Conservation (phyloP, 2,113 vertebrate species). For the Cyphomyrus plagiostoma region DNA sequence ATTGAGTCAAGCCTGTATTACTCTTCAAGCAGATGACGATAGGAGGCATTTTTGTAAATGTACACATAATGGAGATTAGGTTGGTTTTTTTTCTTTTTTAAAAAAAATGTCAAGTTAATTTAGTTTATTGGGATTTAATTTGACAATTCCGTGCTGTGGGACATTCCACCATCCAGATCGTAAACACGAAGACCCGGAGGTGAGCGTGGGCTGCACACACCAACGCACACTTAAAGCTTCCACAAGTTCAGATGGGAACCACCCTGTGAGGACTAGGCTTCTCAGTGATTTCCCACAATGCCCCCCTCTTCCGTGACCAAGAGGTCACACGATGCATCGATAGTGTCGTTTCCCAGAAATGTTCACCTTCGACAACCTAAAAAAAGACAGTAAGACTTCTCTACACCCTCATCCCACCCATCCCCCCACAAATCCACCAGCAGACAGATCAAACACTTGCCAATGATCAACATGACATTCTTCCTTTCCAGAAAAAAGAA, state of each 20-base stretch:
- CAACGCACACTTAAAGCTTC: not conserved
- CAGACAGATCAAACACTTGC: slow-evolving; percentile 45
- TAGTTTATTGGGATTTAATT: not conserved
- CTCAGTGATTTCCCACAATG: not conserved
- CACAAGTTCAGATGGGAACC: not conserved
- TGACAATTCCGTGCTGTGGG: not conserved
- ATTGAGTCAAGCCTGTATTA: not conserved
- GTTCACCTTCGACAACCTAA: not conserved
- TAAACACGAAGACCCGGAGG: not conserved
- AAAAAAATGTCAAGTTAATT: not conserved
- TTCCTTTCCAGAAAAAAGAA: slow-evolving; percentile 29
- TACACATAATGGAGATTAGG: not conserved
- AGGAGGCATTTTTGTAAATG: not conserved
- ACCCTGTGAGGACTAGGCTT: not conserved
- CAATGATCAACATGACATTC: slow-evolving; percentile 36
- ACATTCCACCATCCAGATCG: not conserved
- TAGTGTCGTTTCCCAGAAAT: not conserved
- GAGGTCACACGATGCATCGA: not conserved
- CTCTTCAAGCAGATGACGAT: not conserved
- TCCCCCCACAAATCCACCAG: slow-evolving; percentile 29
- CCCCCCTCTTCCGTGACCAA: not conserved
- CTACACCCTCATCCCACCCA: not conserved
- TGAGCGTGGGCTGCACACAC: not conserved
- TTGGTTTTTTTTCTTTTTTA: not conserved
- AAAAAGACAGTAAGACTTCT: not conserved